Evolutionary conservation across 2,888 invertebrate genomes (phyloP), one percentile per base, ranked within the genome.

Genomic region (Sinohyriopsis cumingii): DNA sequence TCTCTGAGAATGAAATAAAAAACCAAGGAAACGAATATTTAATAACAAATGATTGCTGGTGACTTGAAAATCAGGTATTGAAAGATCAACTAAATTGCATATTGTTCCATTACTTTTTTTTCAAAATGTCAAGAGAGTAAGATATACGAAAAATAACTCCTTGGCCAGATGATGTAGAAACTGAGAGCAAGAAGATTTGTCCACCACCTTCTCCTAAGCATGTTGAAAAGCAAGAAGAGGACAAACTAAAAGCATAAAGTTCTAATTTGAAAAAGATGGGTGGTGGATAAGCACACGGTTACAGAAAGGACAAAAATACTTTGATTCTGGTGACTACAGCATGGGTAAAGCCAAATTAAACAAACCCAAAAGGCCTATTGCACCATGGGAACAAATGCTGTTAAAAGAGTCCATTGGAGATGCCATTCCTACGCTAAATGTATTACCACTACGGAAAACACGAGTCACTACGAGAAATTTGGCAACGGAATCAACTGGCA

Each of bases 311-410:
- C 25, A 97, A 94, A 99, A 99, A 91, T 99, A 96, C 92, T 99
- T 99, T 90, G 99, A 99, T 91, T 99, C 98, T 61, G 99, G 99
- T 22, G 99, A 99, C 91, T 99, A 99, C 91, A 98, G 99, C 92
- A 99, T 99, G 99, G 87, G 99, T 28, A 98, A 97, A 91, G 98
- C 98, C 89, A 92, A 92, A 77, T 90, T 84, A 67, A 84, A 82
- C 63, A 81, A 82, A 62, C 78, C 82, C 25, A 81, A 80, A 71
- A 81, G 79, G 57, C 79, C 83, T 6, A 68, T 82, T 33, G 77
- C 80, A 22, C 79, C 80, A 15, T 72, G 73, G 72, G 84, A 85
- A 62, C 84, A 87, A 73, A 71, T 82, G 25, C 77, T 84, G 19
- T 70, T 84, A 54, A 77, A 84, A 61, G 85, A 84, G 61, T 82